phyloP scores from a whole-genome alignment of 2,888 invertebrate genomes.

The Alentia gelatinosa region DNA sequence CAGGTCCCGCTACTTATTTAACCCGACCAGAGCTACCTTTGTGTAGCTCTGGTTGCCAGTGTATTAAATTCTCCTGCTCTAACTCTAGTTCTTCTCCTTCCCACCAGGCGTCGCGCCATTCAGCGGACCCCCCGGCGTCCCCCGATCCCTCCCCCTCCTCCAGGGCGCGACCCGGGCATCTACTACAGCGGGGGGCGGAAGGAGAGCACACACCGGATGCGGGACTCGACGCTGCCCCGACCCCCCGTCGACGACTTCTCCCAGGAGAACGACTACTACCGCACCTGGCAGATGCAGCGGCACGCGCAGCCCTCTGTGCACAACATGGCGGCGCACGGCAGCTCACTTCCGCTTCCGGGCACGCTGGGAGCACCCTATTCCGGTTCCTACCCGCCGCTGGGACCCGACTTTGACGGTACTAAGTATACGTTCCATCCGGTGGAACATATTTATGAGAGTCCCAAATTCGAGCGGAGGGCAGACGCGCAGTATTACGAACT shows the following conservation, averaged over 20 bases:
- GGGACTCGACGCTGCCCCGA: conserved; percentile 29
- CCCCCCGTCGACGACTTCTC: conserved; percentile 26
- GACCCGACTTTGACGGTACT: neutral
- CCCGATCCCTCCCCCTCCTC: neutral
- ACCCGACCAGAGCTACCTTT: too few species aligned
- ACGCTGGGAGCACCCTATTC: neutral
- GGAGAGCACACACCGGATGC: neutral
- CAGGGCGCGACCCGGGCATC: neutral
- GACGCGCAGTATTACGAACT: conserved; percentile 49
- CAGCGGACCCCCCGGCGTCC: neutral
- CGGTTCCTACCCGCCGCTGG: neutral
- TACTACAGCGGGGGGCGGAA: conserved; percentile 46
- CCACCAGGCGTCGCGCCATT: neutral
- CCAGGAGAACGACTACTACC: conserved; percentile 54
- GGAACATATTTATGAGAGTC: conserved; percentile 53
- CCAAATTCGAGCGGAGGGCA: conserved; percentile 49
- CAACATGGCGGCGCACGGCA: neutral
- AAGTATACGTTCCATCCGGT: conserved; percentile 38
- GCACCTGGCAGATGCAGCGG: conserved; percentile 53
- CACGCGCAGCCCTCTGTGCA: neutral
- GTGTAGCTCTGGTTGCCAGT: too few species aligned
- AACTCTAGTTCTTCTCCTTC: neutral
- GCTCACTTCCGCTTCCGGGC: neutral
- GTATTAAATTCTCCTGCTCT: neutral
- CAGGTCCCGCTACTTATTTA: too few species aligned